These are phyloP conservation scores for Clistopyga incitator DNA, from an alignment of 2,888 invertebrate genomes.

Conservation along the genomic window DNA sequence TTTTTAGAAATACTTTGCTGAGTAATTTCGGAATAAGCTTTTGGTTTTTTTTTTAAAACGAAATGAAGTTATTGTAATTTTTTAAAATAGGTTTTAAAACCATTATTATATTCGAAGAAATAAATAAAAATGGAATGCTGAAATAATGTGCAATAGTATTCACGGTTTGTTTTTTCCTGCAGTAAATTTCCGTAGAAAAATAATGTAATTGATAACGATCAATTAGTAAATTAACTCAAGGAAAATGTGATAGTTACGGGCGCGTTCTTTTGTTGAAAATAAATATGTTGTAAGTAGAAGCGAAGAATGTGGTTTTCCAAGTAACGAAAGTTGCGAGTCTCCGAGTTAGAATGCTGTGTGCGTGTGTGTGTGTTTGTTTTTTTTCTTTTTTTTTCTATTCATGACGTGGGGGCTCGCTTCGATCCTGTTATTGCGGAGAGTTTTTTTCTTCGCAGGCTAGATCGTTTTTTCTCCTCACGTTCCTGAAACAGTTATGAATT, in stretches of 20 bases:
- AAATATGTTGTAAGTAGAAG: not conserved
- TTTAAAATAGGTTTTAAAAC: too few species aligned
- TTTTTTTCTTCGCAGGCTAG: not conserved
- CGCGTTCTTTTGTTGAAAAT: not conserved
- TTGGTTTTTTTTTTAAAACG: too few species aligned
- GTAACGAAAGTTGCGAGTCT: not conserved
- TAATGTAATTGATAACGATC: too few species aligned
- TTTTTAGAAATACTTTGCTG: not conserved
- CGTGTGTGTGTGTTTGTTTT: too few species aligned
- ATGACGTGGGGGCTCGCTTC: not conserved
- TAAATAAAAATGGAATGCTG: too few species aligned
- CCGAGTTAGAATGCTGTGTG: not conserved
- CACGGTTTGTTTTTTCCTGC: too few species aligned
- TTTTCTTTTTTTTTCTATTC: slow-evolving; percentile 14
- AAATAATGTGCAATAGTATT: too few species aligned
- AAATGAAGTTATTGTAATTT: not conserved
- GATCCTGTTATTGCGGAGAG: slow-evolving; percentile 13
- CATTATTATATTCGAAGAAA: too few species aligned
- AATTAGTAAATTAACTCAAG: not conserved
- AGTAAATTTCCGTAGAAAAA: not conserved
- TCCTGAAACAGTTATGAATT: slow-evolving; percentile 48
- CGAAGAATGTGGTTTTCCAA: not conserved
- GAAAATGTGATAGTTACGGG: not conserved
- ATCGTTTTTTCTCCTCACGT: not conserved
- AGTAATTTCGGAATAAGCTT: not conserved